A percentile compares a stretch with the other conserved stretches of the same genome.
Evolutionary conservation across 2,797 vertebrate species (phyloP).

Genomic region (Gymnodraco acuticeps): DNA sequence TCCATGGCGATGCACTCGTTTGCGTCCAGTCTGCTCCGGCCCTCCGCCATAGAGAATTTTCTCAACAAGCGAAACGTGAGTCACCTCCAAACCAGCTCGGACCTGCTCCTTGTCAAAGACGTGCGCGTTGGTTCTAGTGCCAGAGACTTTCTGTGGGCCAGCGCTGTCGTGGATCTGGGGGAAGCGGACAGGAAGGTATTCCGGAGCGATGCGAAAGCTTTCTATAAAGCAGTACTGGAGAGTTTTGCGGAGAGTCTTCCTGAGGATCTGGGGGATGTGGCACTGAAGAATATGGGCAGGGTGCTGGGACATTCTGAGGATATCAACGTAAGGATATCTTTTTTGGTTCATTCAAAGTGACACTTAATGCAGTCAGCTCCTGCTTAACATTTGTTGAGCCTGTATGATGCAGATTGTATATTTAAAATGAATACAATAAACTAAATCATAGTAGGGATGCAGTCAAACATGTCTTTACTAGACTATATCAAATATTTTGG

Average conservation of each 20-base stretch:
- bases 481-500: no score
- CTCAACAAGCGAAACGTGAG: slow-evolving; percentile 28
- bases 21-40: slow-evolving; percentile 52
- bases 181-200: slow-evolving; percentile 47
- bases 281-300: slow-evolving; percentile 56
- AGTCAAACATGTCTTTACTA: no score
- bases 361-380: background rate
- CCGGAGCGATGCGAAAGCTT: slow-evolving; percentile 41
- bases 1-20: slow-evolving; percentile 61
- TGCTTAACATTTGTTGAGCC: background rate
- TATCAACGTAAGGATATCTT: slow-evolving; percentile 42
- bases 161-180: slow-evolving; percentile 23
- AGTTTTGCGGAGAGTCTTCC: slow-evolving; percentile 72
- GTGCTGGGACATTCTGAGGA: slow-evolving; percentile 64
- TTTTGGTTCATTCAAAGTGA: background rate
- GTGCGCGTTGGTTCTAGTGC: slow-evolving; percentile 60
- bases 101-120: slow-evolving; percentile 50
- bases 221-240: slow-evolving; percentile 68
- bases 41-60: slow-evolving; percentile 24
- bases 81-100: slow-evolving; percentile 6
- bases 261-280: slow-evolving; percentile 31
- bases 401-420: background rate
- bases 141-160: slow-evolving; percentile 51
- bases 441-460: no score
- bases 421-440: no score